A percentile compares a stretch with the other conserved stretches of the same genome.
These are phyloP conservation scores for Icerya purchasi DNA, from an alignment of 2,888 invertebrate genomes.

Conservation along the genomic window DNA sequence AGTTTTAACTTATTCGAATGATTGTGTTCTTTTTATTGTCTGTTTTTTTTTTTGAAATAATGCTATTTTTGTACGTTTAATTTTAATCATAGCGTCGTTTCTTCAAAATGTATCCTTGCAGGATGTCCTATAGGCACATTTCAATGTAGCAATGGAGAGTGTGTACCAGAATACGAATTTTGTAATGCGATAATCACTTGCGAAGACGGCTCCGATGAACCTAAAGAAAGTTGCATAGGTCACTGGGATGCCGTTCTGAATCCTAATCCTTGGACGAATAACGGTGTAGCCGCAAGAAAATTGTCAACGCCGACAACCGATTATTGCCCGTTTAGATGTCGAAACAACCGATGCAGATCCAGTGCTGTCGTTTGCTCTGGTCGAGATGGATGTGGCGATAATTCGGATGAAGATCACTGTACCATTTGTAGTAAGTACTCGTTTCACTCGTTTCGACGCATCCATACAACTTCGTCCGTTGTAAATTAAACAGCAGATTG, in stretches of 20 bases:
- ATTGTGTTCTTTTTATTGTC: no score
- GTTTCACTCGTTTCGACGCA: no score
- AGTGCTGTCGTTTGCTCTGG: slow-evolving; percentile 78
- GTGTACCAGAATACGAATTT: slow-evolving; percentile 72
- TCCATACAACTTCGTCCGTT: no score
- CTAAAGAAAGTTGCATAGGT: slow-evolving; percentile 49
- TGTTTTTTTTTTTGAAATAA: no score
- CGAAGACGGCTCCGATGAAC: slow-evolving; percentile 74
- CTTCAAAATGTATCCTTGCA: no score
- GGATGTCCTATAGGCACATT: slow-evolving; percentile 62
- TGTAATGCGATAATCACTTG: slow-evolving; percentile 75
- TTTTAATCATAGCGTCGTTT: no score
- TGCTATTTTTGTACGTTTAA: no score
- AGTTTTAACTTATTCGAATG: no score
- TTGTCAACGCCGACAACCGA: slow-evolving; percentile 12
- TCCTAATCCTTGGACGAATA: background rate
- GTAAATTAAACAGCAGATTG: no score
- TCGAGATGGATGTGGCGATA: slow-evolving; percentile 76
- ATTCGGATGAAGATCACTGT: slow-evolving; percentile 66
- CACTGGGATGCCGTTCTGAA: slow-evolving; percentile 17
- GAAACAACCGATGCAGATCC: slow-evolving; percentile 68
- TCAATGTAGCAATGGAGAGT: slow-evolving; percentile 66
- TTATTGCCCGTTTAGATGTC: slow-evolving; percentile 63
- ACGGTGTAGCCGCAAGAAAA: slow-evolving; percentile 23
- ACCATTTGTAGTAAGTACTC: slow-evolving; percentile 50